Conservation (phyloP, 1,140 invertebrate species). For the Papilio aristodemus region DNA sequence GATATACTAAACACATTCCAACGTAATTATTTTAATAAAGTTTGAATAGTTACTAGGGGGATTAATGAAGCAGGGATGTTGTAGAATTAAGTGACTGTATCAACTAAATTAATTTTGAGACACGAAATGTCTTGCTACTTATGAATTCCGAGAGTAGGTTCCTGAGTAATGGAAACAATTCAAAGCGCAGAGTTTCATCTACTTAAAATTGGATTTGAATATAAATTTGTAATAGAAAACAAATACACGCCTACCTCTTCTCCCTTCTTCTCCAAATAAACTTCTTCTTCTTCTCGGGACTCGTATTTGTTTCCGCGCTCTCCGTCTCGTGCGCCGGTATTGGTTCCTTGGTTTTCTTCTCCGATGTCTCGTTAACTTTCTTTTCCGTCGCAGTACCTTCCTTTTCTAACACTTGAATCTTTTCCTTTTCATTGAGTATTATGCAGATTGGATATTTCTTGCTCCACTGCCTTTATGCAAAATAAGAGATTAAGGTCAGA, state of each 20-base stretch:
- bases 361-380: conserved; percentile 46
- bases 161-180: too few species aligned
- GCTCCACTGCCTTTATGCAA: conserved; percentile 87
- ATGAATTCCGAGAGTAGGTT: too few species aligned
- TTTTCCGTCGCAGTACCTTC: conserved; percentile 52
- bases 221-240: conserved; percentile 25
- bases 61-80: too few species aligned
- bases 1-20: too few species aligned
- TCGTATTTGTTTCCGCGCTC: conserved; percentile 62
- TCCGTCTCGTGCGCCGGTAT: conserved; percentile 51
- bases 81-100: too few species aligned
- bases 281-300: conserved; percentile 72
- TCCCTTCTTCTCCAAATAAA: conserved; percentile 70
- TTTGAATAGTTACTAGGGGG: too few species aligned
- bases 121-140: too few species aligned
- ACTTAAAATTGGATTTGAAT: not conserved
- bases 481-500: conserved; percentile 37
- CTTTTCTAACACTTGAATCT: conserved; percentile 73
- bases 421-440: conserved; percentile 75
- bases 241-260: conserved; percentile 54
- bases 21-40: too few species aligned
- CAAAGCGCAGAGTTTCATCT: too few species aligned
- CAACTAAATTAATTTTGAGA: too few species aligned
- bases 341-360: conserved; percentile 60
- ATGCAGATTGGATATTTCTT: conserved; percentile 95